These are phyloP conservation scores for Symphodus melops DNA, from an alignment of 2,113 vertebrate genomes.

Conservation along the genomic window DNA sequence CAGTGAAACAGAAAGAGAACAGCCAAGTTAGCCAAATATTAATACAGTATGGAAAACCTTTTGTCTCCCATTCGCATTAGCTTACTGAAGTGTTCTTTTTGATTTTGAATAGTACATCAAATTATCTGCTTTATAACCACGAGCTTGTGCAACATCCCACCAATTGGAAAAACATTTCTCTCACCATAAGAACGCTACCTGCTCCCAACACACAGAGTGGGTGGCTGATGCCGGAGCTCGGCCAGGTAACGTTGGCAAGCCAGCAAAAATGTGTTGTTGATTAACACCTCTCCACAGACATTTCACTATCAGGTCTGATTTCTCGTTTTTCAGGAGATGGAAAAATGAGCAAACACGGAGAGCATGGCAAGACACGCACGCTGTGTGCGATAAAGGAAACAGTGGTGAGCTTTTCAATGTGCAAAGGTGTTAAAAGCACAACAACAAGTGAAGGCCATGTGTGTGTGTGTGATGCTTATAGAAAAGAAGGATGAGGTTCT, in stretches of 20 bases:
- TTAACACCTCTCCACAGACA: slow-evolving; percentile 22
- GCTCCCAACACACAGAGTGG: slow-evolving; percentile 34
- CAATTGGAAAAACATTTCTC: slow-evolving; percentile 23
- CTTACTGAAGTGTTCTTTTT: not conserved
- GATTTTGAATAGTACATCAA: not conserved
- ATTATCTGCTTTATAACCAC: slow-evolving; percentile 12
- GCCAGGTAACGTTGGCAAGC: slow-evolving; percentile 46
- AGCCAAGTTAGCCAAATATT: too few relatives aligned
- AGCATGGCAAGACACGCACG: not conserved
- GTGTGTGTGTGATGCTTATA: not conserved
- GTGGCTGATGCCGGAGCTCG: slow-evolving; percentile 40
- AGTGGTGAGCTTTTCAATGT: not conserved
- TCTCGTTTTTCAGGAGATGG: not conserved
- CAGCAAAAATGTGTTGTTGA: slow-evolving; percentile 33
- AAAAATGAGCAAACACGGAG: slow-evolving; percentile 23
- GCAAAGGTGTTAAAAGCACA: too few relatives aligned
- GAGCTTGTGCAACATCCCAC: slow-evolving; percentile 13
- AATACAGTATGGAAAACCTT: too few relatives aligned
- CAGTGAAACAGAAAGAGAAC: too few relatives aligned
- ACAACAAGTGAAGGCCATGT: too few relatives aligned
- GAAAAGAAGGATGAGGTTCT: not conserved
- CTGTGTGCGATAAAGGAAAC: not conserved
- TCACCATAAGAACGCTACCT: slow-evolving; percentile 46
- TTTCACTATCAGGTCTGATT: slow-evolving; percentile 24
- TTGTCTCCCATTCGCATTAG: not conserved